Conservation (phyloP, 1,140 invertebrate species). For the Pseudomyrmex sp. region DNA sequence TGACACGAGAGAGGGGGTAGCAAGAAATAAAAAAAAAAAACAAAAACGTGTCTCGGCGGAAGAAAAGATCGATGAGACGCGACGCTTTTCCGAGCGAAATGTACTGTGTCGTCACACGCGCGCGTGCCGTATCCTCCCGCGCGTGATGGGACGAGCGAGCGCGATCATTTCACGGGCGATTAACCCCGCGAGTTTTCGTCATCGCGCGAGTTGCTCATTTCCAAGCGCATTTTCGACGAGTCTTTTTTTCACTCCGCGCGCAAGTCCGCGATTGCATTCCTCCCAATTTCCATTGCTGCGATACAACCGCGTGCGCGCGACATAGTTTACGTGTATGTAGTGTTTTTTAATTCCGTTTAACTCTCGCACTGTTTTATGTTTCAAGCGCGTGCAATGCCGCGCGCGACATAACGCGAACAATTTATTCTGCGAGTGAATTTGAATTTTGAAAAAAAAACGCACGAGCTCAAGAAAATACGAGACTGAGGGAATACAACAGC, state of each 20-base stretch:
- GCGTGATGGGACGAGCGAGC: not conserved
- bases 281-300: not conserved
- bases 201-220: slow-evolving; percentile 41
- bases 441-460: not conserved
- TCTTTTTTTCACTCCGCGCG: not conserved
- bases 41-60: not conserved
- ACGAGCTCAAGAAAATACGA: not conserved
- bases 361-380: not conserved
- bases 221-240: slow-evolving; percentile 15
- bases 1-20: not conserved
- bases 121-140: slow-evolving; percentile 3
- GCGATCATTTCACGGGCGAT: slow-evolving; percentile 56
- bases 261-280: slow-evolving; percentile 1
- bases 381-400: not conserved
- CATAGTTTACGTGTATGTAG: not conserved
- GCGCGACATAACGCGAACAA: not conserved
- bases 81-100: not conserved
- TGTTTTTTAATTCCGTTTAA: not conserved
- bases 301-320: not conserved
- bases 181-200: slow-evolving; percentile 31
- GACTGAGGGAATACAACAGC: no score
- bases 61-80: slow-evolving; percentile 37
- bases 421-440: not conserved
- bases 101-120: not conserved
- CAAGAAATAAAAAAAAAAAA: not conserved